phyloP scores from a whole-genome alignment of 1,140 invertebrate species.

The Diorhabda sublineata region DNA sequence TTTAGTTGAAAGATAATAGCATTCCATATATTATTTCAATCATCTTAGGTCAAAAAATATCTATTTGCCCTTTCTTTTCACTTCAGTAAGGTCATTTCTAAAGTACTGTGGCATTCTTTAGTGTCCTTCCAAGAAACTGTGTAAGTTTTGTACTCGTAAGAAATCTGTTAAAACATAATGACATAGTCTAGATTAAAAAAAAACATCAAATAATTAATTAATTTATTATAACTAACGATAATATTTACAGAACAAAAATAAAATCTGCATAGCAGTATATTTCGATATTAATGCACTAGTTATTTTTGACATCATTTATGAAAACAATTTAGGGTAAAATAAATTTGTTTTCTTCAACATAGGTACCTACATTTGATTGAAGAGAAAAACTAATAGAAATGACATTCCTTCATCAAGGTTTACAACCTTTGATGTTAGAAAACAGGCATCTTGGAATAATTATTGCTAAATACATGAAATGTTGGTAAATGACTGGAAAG shows the following conservation, averaged over 20 bases:
- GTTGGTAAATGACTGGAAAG: neutral
- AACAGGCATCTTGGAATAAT: neutral
- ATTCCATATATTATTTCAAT: too few species aligned
- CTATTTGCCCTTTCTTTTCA: too few species aligned
- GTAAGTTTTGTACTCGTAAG: too few species aligned
- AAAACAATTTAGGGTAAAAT: constrained; percentile 28
- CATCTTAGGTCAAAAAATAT: too few species aligned
- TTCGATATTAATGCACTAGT: constrained; percentile 27
- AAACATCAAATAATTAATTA: constrained; percentile 18
- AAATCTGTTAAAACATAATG: neutral
- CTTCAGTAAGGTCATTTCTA: too few species aligned
- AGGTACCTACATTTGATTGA: neutral
- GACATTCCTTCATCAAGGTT: neutral
- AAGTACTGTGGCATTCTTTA: too few species aligned
- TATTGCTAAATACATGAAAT: neutral
- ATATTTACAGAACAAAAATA: constrained; percentile 45
- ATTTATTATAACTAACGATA: constrained; percentile 40
- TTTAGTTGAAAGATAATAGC: too few species aligned
- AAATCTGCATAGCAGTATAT: constrained; percentile 42
- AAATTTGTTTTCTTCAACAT: constrained; percentile 29
- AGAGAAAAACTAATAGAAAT: neutral
- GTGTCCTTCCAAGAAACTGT: too few species aligned
- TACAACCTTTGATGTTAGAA: neutral
- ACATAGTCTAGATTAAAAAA: constrained; percentile 1
- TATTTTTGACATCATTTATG: constrained; percentile 30